These are phyloP conservation scores for Seira musarum DNA, from an alignment of 2,888 invertebrate species.

Conservation along the genomic window DNA sequence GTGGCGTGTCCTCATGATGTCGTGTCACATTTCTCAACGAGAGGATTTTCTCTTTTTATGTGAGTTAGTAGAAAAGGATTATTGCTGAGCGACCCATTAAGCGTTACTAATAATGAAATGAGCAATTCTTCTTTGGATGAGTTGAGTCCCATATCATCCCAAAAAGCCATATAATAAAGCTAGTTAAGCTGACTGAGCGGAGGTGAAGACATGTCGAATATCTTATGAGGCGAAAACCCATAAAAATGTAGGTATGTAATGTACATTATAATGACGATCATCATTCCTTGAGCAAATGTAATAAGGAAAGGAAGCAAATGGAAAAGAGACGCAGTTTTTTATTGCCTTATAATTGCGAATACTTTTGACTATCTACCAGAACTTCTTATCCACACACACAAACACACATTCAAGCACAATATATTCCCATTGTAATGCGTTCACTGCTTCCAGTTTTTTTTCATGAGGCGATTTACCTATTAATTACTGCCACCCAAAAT, in stretches of 20 bases:
- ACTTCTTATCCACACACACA: not conserved
- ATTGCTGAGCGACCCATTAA: not conserved
- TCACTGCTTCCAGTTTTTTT: too few species aligned
- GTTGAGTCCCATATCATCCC: not conserved
- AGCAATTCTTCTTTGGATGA: not conserved
- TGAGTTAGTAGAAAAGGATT: not conserved
- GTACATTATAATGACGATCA: not conserved
- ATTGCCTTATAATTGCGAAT: not conserved
- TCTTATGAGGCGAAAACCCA: not conserved
- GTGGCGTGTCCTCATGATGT: not conserved
- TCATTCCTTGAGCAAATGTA: not conserved
- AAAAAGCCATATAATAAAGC: not conserved
- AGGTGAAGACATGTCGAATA: not conserved
- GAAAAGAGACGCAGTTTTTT: not conserved
- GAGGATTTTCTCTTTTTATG: not conserved
- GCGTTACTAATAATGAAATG: not conserved
- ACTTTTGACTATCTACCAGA: not conserved
- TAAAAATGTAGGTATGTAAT: too few species aligned
- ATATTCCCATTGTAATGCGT: too few species aligned
- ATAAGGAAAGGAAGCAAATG: not conserved
- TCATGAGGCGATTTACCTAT: too few species aligned
- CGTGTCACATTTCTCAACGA: conserved; percentile 3
- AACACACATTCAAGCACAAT: not conserved
- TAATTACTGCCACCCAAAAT: too few species aligned
- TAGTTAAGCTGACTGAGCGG: too few species aligned